Evolutionary conservation across 2,888 invertebrate species (phyloP).

Genomic region (Quadroppia sp.): DNA sequence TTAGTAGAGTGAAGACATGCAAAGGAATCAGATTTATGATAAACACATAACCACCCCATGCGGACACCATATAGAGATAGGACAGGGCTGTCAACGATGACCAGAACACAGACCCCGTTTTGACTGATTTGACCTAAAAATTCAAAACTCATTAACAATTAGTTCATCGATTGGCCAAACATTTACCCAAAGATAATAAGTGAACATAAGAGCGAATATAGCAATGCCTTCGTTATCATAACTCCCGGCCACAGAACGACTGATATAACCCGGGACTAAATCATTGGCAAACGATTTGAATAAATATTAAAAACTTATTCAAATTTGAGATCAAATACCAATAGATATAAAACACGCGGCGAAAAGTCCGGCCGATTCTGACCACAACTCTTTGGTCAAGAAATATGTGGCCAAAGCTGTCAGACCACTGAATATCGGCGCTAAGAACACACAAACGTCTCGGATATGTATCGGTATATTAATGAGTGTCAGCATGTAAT

Average conservation of each 20-base stretch:
- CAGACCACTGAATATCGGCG: slow-evolving; percentile 95
- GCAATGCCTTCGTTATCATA: slow-evolving; percentile 99
- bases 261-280: slow-evolving; percentile 92
- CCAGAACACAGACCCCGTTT: slow-evolving; percentile 97
- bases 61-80: slow-evolving; percentile 99
- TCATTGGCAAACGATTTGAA: neutral
- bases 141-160: neutral
- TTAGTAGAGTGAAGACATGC: slow-evolving; percentile 82
- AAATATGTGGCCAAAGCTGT: slow-evolving; percentile 97
- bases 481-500: slow-evolving; percentile 80
- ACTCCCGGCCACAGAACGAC: slow-evolving; percentile 96
- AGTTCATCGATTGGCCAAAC: slow-evolving; percentile 3
- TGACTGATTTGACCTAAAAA: slow-evolving; percentile 75
- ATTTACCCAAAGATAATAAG: slow-evolving; percentile 91
- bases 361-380: slow-evolving; percentile 89
- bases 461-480: slow-evolving; percentile 97
- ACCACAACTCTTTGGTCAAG: slow-evolving; percentile 96
- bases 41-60: slow-evolving; percentile 99
- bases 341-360: slow-evolving; percentile 99
- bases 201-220: slow-evolving; percentile 97
- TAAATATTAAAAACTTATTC: neutral
- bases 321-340: slow-evolving; percentile 50
- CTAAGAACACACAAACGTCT: slow-evolving; percentile 97
- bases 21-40: slow-evolving; percentile 98
- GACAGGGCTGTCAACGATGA: slow-evolving; percentile 86